Percentiles rank a stretch among this genome's conserved stretches.
Evolutionary conservation across 2,797 vertebrate genomes (phyloP).

Genomic region (Melanotaenia trifasciata): DNA sequence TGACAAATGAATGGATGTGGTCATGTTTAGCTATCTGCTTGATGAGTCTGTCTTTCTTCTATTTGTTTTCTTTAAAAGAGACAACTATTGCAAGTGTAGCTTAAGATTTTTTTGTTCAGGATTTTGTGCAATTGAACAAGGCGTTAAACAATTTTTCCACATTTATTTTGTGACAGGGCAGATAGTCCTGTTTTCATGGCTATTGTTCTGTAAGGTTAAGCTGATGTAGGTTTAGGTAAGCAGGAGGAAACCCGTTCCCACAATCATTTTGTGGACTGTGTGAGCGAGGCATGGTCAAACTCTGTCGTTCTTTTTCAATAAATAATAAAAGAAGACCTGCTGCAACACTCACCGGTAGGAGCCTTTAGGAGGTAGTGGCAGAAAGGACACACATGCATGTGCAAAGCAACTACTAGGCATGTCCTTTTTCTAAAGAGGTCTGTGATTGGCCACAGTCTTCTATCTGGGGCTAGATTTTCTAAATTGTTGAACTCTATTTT

Average conservation of each 20-base stretch:
- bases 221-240: too few species aligned
- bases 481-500: conserved; percentile 4
- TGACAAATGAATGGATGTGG: neutral
- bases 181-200: too few species aligned
- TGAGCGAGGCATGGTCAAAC: neutral
- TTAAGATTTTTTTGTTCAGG: neutral
- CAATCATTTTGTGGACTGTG: too few species aligned
- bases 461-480: neutral
- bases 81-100: neutral
- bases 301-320: neutral
- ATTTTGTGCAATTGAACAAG: neutral
- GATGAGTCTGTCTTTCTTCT: neutral
- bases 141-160: too few species aligned
- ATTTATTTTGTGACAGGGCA: too few species aligned
- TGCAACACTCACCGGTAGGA: neutral
- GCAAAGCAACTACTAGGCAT: neutral
- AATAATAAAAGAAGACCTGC: too few species aligned
- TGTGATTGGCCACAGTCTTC: neutral
- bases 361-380: neutral
- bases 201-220: too few species aligned
- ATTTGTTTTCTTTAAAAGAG: neutral
- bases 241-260: too few species aligned
- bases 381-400: neutral
- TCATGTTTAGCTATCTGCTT: too few species aligned
- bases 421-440: neutral